A percentile compares a stretch with the other conserved stretches of the same genome.
These are phyloP conservation scores for Bembecia ichneumoniformis DNA, from an alignment of 2,888 invertebrate genomes.

Conservation along the genomic window DNA sequence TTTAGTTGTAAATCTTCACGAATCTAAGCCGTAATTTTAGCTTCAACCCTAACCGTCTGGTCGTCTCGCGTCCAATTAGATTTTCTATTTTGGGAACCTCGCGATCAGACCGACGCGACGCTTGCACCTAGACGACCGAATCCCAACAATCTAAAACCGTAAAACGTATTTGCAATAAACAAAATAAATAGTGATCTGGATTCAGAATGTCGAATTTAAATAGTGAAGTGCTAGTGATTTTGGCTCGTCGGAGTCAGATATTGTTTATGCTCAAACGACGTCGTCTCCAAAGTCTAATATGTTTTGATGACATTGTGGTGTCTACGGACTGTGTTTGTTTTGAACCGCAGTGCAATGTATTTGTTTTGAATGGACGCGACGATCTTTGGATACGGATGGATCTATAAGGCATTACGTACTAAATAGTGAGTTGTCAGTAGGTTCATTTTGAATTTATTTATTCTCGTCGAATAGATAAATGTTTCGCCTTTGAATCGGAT, in stretches of 20 bases:
- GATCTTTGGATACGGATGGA: not conserved
- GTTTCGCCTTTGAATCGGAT: not conserved
- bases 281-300: not conserved
- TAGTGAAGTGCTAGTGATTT: not conserved
- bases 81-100: conserved; percentile 49
- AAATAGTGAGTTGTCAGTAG: not conserved
- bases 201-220: not conserved
- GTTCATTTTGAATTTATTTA: not conserved
- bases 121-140: conserved; percentile 15
- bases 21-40: conserved; percentile 43
- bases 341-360: conserved; percentile 22
- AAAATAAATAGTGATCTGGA: conserved; percentile 11
- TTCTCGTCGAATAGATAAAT: no score
- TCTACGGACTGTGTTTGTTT: conserved; percentile 21
- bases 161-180: conserved; percentile 31
- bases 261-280: not conserved
- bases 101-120: conserved; percentile 26
- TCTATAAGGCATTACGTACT: not conserved
- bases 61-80: conserved; percentile 51
- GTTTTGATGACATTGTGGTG: conserved; percentile 12
- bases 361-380: conserved; percentile 21
- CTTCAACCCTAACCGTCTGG: conserved; percentile 48
- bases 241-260: not conserved
- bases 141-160: conserved; percentile 14
- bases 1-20: conserved; percentile 29